Evolutionary conservation across 2,113 vertebrate genomes (phyloP).

Genomic region (Desmodus rotundus): DNA sequence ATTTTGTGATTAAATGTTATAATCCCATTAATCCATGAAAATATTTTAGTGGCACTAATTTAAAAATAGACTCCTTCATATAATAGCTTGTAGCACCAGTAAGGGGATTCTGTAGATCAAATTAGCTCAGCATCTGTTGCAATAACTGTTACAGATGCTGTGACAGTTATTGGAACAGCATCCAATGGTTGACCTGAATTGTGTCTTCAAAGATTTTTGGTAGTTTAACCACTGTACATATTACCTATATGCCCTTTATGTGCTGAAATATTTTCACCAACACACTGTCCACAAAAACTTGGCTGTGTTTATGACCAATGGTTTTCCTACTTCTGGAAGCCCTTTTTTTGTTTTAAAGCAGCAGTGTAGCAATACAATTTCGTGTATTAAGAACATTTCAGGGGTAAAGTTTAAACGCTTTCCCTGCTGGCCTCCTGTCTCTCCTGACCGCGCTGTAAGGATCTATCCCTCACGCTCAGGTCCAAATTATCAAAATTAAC

Average conservation of each 20-base stretch:
- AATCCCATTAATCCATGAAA: slow-evolving; percentile 20
- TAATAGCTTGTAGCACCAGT: background rate
- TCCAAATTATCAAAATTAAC: slow-evolving; percentile 62
- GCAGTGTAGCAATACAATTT: background rate
- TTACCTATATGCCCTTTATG: background rate
- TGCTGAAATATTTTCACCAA: background rate
- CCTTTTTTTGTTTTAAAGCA: background rate
- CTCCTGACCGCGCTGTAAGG: slow-evolving; percentile 40
- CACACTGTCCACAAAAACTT: background rate
- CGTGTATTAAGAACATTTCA: background rate
- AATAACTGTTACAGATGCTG: background rate
- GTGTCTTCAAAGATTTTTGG: background rate
- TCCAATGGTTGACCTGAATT: background rate
- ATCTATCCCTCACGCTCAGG: slow-evolving; percentile 39
- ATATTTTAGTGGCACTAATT: background rate
- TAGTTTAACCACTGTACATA: background rate
- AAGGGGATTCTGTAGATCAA: background rate
- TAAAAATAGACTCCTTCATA: background rate
- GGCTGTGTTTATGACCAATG: background rate
- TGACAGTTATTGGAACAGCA: too few relatives aligned
- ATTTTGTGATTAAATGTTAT: background rate
- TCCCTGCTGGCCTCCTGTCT: background rate
- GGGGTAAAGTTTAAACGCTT: slow-evolving; percentile 49
- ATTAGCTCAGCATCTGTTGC: background rate
- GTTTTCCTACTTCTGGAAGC: background rate